Base-by-base conservation (phyloP, 2,888 invertebrate genomes). In the Galerucella pusilla region DNA sequence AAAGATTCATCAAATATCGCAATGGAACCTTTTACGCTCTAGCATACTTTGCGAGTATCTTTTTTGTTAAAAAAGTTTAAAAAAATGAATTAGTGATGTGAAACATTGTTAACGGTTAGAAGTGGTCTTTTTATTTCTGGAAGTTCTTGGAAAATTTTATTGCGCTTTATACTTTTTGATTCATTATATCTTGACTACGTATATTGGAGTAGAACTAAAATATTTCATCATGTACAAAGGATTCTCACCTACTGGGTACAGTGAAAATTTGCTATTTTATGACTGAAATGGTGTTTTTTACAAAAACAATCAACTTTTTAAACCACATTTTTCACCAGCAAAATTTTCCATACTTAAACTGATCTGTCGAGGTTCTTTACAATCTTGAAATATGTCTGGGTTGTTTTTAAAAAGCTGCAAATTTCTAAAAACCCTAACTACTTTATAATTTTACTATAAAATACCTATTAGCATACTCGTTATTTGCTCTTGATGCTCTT, bases 1-100 rank as follows among this genome's bases (percentile, higher is more conserved):
- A 20, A 49, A 49, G 49, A 52, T 60, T 69, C 49, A 61, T 69
- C 60, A 61, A 69, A 68, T 60, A 68, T 68, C 45, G 69, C 20
- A 60, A 69, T 60, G 25, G 61, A 69, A 69, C 42, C 59, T 68
- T 60, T 60, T 68, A 68, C 20, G 42, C 52, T 20, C 16, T 42
- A 57, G 49, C 49, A 49, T 49, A 49, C 14, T 49, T 57, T 16
- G 20, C 57, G 16, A 57, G 57, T 57, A 49, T 45, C 61, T 69
- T 69, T 69, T 69, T 59, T 69, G 46, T 28, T 61, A 20, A 3
- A 5, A 14, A 49, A 42, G 7, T 7, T 42, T 45, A 2, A 49
- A 61, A 61, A 16, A 61, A 69, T 57, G 69, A 69, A 60, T 45
- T 52, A 28, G 46, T 59, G 42, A 68, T 61, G 42, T 45, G 49